These are phyloP conservation scores for Elaeidobius kamerunicus DNA, from an alignment of 2,888 invertebrate species.

Conservation along the genomic window DNA sequence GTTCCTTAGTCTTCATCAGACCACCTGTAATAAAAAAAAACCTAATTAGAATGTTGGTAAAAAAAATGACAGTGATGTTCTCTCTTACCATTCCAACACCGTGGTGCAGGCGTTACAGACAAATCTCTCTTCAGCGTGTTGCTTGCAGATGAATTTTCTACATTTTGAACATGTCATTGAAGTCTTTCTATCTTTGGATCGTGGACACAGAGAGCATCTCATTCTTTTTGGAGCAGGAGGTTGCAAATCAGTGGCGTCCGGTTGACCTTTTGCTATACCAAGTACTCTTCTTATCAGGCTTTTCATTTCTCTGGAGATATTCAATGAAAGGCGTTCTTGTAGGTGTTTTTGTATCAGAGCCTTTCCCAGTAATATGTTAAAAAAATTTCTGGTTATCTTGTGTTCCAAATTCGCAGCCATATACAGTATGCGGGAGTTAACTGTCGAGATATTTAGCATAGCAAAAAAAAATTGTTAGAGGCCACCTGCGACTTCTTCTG, in stretches of 20 bases:
- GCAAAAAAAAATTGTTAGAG: slow-evolving; percentile 14
- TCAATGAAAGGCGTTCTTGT: slow-evolving; percentile 5
- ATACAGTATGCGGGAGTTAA: no score
- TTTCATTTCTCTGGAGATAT: slow-evolving; percentile 4
- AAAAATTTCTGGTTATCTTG: neutral
- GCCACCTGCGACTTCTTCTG: slow-evolving; percentile 16
- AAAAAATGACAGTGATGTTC: neutral
- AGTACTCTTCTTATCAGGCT: neutral
- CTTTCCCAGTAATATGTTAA: slow-evolving; percentile 5
- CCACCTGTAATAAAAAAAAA: neutral
- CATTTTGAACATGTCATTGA: neutral
- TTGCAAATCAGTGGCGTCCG: slow-evolving; percentile 7
- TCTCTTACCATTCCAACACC: neutral
- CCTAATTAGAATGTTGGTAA: neutral
- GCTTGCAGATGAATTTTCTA: slow-evolving; percentile 5
- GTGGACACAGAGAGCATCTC: slow-evolving; percentile 1
- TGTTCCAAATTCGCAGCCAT: no score
- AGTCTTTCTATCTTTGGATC: slow-evolving; percentile 5
- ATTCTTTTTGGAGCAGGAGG: neutral
- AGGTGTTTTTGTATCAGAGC: slow-evolving; percentile 3
- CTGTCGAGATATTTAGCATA: slow-evolving; percentile 11
- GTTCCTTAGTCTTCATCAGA: neutral
- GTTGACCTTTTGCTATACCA: slow-evolving; percentile 5
- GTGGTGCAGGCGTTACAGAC: slow-evolving; percentile 3
- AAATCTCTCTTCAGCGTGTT: slow-evolving; percentile 7